Evolutionary conservation across 2,888 invertebrate species (phyloP), one percentile per base, ranked within the genome.

Genomic region (Tetramorium bicarinatum): DNA sequence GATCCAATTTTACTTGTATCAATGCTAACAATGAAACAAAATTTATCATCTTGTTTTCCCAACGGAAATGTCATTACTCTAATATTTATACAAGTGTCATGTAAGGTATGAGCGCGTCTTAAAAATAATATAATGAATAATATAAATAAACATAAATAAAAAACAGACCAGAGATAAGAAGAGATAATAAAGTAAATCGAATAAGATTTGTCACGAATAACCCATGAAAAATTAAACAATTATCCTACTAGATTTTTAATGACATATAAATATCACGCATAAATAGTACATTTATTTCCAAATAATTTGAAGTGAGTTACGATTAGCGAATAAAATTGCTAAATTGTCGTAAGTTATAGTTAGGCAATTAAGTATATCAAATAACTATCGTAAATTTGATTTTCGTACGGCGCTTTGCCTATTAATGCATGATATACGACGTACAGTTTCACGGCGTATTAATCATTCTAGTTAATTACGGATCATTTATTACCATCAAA

Each of bases 31-130:
- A 47, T n/a, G 52, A 34, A 34, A 21, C 52, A 7, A 13, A 54
- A 76, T 64, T 64, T 76, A 54, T 75, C 21, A 62, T 38, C 52
- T 25, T 64, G 52, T 64, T 76, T 52, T 41, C 38, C n/a, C 44
- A 18, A 44, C 52, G 49, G 29, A 41, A 64, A 64, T 64, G 11
- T 76, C 21, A 76, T 76, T 76, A 64, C 41, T 62, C n/a, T 52
- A 38, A 13, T 49, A 49, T 29, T 49, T 67, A 49, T 49, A 29
- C 47, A 49, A 7, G 49, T 49, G 15, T n/a, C 13, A 52, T 7
- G n/a, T 3, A 9, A 29, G 18, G 6, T 34, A 34, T 67, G 21
- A 67, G 13, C 47, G 7, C 34, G 29, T 49, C 6, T 25, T 34
- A 4, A 54, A 54, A 67, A 67, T 29, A 49, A 49, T 66, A 25